Evolutionary conservation across 1,140 invertebrate genomes (phyloP).

Genomic region (Lepidurus arcticus): DNA sequence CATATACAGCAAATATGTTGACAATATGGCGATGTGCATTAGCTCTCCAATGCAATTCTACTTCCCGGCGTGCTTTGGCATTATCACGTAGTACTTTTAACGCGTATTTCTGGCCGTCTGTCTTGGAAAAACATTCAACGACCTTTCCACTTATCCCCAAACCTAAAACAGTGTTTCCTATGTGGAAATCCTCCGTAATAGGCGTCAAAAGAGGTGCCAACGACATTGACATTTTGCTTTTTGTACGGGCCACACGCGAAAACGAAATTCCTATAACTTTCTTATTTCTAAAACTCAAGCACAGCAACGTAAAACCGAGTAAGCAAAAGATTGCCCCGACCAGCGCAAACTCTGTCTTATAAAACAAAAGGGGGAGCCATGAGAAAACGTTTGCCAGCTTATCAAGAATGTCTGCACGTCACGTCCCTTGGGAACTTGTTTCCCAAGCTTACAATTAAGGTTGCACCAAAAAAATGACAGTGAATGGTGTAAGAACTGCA

Average conservation of each 20-base stretch:
- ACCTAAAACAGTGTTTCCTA: slow-evolving; percentile 91
- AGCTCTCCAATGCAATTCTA: slow-evolving; percentile 90
- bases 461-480: not conserved
- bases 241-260: not conserved
- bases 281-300: not conserved
- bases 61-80: slow-evolving; percentile 84
- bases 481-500: slow-evolving; percentile 1
- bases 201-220: slow-evolving; percentile 50
- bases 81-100: slow-evolving; percentile 89
- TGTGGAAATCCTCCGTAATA: slow-evolving; percentile 87
- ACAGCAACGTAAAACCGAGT: not conserved
- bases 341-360: not conserved
- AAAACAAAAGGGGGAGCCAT: not conserved
- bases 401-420: not conserved
- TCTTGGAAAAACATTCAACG: slow-evolving; percentile 46
- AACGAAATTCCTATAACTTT: not conserved
- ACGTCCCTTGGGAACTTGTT: not conserved
- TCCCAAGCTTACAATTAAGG: not conserved
- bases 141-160: slow-evolving; percentile 95
- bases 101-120: slow-evolving; percentile 66
- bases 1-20: slow-evolving; percentile 89
- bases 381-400: not conserved
- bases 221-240: slow-evolving; percentile 5
- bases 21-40: slow-evolving; percentile 89
- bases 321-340: not conserved